Percentiles rank a stretch among this genome's conserved stretches.
Evolutionary conservation across 2,113 vertebrate genomes (phyloP).

Genomic region (Morphnarchus princeps): DNA sequence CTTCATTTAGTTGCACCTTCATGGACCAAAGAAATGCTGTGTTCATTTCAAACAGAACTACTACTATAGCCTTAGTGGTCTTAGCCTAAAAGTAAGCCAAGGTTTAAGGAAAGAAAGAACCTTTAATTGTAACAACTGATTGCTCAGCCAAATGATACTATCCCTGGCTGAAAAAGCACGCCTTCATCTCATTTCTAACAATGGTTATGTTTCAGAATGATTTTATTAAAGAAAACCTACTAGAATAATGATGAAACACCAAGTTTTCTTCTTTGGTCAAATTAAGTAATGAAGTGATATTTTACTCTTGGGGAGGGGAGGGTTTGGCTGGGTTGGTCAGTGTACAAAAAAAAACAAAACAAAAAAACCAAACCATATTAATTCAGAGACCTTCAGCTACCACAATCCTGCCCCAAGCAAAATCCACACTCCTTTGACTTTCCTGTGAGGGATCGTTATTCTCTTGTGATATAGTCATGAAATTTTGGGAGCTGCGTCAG

Average conservation of each 20-base stretch:
- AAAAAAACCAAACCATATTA: not conserved
- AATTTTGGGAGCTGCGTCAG: not conserved
- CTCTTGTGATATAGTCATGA: not conserved
- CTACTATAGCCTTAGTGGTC: not conserved
- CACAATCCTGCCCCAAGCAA: not conserved
- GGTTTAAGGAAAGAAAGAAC: not conserved
- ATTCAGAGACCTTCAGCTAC: not conserved
- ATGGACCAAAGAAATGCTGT: not conserved
- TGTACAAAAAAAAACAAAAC: not conserved
- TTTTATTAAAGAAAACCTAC: not conserved
- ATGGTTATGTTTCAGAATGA: not conserved
- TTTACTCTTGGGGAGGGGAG: not conserved
- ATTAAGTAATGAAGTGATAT: not conserved
- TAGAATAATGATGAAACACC: not conserved
- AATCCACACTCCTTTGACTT: not conserved
- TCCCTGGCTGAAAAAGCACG: not conserved
- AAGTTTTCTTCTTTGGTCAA: not conserved
- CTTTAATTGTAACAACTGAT: not conserved
- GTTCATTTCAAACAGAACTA: not conserved
- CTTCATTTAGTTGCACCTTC: not conserved
- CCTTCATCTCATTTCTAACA: not conserved
- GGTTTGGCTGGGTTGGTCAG: not conserved
- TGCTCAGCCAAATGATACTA: not conserved
- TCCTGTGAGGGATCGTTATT: not conserved
- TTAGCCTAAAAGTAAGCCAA: not conserved